Percentiles rank a stretch among this genome's conserved stretches.
Evolutionary conservation across 2,888 invertebrate genomes (phyloP).

Genomic region (Stenichneumon culpator): DNA sequence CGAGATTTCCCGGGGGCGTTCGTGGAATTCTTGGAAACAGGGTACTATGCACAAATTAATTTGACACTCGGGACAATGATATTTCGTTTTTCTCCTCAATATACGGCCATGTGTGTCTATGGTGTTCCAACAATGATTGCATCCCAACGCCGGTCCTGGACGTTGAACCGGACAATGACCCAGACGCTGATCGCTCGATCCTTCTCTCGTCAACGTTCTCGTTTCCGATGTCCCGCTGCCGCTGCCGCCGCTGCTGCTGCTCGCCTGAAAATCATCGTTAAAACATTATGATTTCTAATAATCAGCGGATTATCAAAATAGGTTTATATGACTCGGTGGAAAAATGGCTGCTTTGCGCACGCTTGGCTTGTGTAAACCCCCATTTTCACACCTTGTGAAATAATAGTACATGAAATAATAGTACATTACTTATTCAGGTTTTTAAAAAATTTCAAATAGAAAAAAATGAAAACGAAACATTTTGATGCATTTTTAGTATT

Average conservation of each 20-base stretch:
- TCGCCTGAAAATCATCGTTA: slow-evolving; percentile 47
- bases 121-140: slow-evolving; percentile 97
- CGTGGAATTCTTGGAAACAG: slow-evolving; percentile 95
- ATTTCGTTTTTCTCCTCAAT: slow-evolving; percentile 94
- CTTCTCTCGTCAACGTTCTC: slow-evolving; percentile 68
- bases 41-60: slow-evolving; percentile 96
- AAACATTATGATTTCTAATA: neutral
- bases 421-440: no score
- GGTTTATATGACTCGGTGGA: neutral
- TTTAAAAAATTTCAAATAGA: no score
- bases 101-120: slow-evolving; percentile 94
- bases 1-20: slow-evolving; percentile 86
- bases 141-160: slow-evolving; percentile 94
- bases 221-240: slow-evolving; percentile 51
- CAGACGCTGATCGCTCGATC: slow-evolving; percentile 86
- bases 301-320: neutral
- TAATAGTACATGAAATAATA: no score
- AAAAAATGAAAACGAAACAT: no score
- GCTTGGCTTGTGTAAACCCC: no score
- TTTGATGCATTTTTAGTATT: no score
- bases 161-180: slow-evolving; percentile 94
- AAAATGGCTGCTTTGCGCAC: no score
- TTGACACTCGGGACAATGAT: slow-evolving; percentile 96
- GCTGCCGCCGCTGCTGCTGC: slow-evolving; percentile 47
- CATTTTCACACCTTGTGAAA: no score